A percentile compares a stretch with the other conserved stretches of the same genome.
Evolutionary conservation across 2,888 invertebrate species (phyloP).

Genomic region (Scelioninae gen. 2): DNA sequence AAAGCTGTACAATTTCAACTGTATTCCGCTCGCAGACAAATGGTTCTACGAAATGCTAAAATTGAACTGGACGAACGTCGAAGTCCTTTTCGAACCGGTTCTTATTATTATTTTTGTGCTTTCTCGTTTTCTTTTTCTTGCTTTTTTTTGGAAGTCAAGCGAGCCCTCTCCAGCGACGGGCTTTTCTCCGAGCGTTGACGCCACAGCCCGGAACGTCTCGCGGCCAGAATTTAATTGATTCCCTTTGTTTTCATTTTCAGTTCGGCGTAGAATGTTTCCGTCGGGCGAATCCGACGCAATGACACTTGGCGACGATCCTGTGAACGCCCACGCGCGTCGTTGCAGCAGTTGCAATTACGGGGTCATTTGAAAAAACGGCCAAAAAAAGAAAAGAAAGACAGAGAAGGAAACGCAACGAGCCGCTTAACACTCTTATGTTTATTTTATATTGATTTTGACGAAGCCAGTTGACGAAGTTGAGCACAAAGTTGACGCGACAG

Average conservation of each 20-base stretch:
- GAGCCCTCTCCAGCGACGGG: constrained; percentile 3
- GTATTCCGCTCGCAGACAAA: constrained; percentile 2
- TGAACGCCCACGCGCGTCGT: neutral
- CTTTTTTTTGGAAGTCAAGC: constrained; percentile 17
- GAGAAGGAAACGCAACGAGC: neutral
- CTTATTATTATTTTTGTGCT: constrained; percentile 8
- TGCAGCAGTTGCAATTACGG: constrained; percentile 7
- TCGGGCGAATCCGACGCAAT: constrained; percentile 16
- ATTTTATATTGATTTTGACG: constrained; percentile 10
- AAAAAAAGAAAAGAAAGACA: neutral
- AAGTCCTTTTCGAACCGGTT: constrained; percentile 33
- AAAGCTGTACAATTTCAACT: constrained; percentile 10
- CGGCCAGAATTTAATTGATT: constrained; percentile 5
- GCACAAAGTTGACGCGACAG: neutral
- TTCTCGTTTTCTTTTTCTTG: constrained; percentile 3
- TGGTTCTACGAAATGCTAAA: constrained; percentile 13
- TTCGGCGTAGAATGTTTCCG: neutral
- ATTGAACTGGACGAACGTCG: constrained; percentile 7
- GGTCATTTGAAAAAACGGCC: constrained; percentile 4
- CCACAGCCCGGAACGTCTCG: neutral
- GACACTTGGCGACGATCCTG: constrained; percentile 23
- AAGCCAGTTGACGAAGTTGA: neutral
- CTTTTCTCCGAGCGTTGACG: constrained; percentile 1
- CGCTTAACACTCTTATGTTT: constrained; percentile 1
- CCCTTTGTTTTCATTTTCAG: constrained; percentile 10